Conservation (phyloP, 2,888 invertebrate species). For the Pomacea canaliculata region DNA sequence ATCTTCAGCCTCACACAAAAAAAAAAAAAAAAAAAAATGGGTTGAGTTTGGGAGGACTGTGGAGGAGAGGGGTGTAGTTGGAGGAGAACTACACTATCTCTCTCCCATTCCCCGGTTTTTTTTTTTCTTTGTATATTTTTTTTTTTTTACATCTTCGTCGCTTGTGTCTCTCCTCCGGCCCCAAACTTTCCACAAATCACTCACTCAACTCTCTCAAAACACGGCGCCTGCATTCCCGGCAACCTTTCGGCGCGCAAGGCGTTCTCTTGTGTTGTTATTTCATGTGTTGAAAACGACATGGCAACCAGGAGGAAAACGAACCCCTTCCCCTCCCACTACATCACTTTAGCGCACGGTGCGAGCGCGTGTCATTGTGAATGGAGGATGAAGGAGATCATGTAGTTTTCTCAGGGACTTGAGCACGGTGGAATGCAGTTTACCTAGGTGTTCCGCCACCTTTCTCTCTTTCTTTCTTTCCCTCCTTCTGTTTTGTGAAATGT, state of each 20-base stretch:
- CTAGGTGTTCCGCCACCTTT: too few relatives aligned
- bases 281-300: constrained; percentile 32
- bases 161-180: neutral
- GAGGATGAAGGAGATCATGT: neutral
- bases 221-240: constrained; percentile 19
- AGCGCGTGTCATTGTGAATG: neutral
- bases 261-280: constrained; percentile 26
- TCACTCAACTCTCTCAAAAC: constrained; percentile 6
- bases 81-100: too few relatives aligned
- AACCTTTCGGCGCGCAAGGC: constrained; percentile 14
- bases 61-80: too few relatives aligned
- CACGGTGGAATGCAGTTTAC: neutral
- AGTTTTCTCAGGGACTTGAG: neutral
- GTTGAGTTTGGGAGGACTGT: too few relatives aligned
- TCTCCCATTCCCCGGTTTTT: too few relatives aligned
- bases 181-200: constrained; percentile 15
- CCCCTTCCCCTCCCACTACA: constrained; percentile 12
- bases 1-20: too few relatives aligned
- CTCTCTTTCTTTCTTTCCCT: too few relatives aligned
- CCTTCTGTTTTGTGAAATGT: too few relatives aligned
- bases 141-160: too few relatives aligned
- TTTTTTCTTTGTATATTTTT: too few relatives aligned
- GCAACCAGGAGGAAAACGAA: neutral
- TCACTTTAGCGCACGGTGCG: neutral
- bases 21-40: too few relatives aligned